A percentile compares a stretch with the other conserved stretches of the same genome.
Evolutionary conservation across 1,140 invertebrate species (phyloP).

Genomic region (Thaumetopoea pityocampa): DNA sequence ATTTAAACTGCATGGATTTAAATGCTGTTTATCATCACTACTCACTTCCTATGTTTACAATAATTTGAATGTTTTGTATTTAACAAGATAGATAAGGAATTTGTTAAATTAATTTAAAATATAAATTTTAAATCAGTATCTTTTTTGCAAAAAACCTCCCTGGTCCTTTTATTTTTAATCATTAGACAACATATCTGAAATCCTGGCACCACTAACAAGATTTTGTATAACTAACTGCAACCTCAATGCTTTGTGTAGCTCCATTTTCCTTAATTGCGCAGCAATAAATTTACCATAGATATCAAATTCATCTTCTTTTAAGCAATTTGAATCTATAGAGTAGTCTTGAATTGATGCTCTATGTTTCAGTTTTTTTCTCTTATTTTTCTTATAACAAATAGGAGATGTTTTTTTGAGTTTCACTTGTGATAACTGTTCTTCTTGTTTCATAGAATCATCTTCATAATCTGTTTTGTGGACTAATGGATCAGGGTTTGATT

Average conservation of each 20-base stretch:
- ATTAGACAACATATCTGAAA: constrained; percentile 25
- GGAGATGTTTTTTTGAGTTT: constrained; percentile 26
- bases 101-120: too few relatives aligned
- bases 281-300: constrained; percentile 60
- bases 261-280: constrained; percentile 46
- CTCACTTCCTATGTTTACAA: too few relatives aligned
- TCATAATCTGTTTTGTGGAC: constrained; percentile 44
- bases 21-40: too few relatives aligned
- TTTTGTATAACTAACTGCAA: constrained; percentile 52
- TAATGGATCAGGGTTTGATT: constrained; percentile 39
- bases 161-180: not conserved
- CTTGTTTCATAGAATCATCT: constrained; percentile 33
- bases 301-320: constrained; percentile 54
- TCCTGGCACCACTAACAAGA: constrained; percentile 45
- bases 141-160: not conserved
- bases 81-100: too few relatives aligned
- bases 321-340: constrained; percentile 25
- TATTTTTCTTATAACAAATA: constrained; percentile 32
- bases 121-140: too few relatives aligned
- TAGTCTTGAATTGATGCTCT: constrained; percentile 25
- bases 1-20: too few relatives aligned
- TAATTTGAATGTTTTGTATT: too few relatives aligned
- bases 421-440: constrained; percentile 25
- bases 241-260: constrained; percentile 39
- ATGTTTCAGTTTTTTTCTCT: constrained; percentile 52